Conservation (phyloP, 2,888 invertebrate genomes). For the Phoenoteleia sp. region DNA sequence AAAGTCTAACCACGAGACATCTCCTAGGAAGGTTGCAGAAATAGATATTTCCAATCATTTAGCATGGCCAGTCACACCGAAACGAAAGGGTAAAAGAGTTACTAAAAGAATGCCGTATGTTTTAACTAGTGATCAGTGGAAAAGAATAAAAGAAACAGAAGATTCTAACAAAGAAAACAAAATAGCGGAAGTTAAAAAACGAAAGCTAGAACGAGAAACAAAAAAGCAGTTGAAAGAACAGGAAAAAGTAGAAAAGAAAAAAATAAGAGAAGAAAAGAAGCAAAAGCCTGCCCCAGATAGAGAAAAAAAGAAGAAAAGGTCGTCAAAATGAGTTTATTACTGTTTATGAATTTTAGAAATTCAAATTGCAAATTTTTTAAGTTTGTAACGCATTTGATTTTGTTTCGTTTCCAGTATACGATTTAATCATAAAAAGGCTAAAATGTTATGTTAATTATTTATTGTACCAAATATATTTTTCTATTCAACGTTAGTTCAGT, state of each 20-base stretch:
- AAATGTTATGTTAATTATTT: too few species aligned
- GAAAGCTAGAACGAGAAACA: constrained; percentile 13
- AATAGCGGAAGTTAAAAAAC: constrained; percentile 22
- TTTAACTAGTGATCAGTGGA: constrained; percentile 23
- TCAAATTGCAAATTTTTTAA: too few species aligned
- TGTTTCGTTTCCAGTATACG: too few species aligned
- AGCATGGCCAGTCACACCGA: constrained; percentile 33
- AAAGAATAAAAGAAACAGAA: constrained; percentile 14
- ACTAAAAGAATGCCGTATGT: constrained; percentile 42
- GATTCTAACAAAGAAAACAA: constrained; percentile 19
- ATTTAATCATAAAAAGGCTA: too few species aligned
- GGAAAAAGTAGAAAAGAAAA: constrained; percentile 23
- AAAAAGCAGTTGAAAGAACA: constrained; percentile 28
- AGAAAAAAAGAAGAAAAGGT: constrained; percentile 26
- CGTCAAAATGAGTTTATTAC: too few species aligned
- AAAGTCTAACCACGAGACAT: background rate
- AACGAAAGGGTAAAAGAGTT: constrained; percentile 43
- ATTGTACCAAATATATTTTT: too few species aligned
- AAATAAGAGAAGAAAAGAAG: constrained; percentile 30
- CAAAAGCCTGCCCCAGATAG: constrained; percentile 12
- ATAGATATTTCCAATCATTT: constrained; percentile 22
- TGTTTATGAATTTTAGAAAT: too few species aligned
- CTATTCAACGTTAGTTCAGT: too few species aligned
- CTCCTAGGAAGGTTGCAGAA: background rate
- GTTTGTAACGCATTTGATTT: too few species aligned